Evolutionary conservation across 2,797 vertebrate species (phyloP).

Genomic region (Amphiprion clarkii): DNA sequence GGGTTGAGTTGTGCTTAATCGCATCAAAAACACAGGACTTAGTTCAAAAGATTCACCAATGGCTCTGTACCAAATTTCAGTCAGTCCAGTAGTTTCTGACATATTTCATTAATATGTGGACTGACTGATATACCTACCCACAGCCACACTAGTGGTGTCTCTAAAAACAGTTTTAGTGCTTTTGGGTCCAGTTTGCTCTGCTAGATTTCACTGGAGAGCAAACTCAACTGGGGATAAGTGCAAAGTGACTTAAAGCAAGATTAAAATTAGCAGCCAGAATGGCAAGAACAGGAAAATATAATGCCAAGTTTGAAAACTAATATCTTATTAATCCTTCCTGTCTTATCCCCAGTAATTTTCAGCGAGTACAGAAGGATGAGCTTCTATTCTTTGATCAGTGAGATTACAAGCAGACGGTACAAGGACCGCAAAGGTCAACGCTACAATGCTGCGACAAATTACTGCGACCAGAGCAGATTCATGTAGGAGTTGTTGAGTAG

Average conservation of each 20-base stretch:
- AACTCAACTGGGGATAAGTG: constrained; percentile 10
- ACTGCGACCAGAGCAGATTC: constrained; percentile 2
- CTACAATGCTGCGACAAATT: constrained; percentile 10
- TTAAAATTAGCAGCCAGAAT: constrained; percentile 11
- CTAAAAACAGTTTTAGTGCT: background rate
- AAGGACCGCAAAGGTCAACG: constrained; percentile 39
- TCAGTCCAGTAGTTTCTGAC: too few species aligned
- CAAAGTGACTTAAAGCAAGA: constrained; percentile 4
- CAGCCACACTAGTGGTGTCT: too few species aligned
- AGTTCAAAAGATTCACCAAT: too few species aligned
- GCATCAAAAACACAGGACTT: too few species aligned
- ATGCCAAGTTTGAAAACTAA: constrained; percentile 22
- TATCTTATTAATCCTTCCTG: constrained; percentile 13
- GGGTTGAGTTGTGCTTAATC: too few species aligned
- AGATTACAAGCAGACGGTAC: constrained; percentile 21
- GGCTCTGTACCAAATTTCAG: too few species aligned
- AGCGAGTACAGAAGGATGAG: constrained; percentile 21
- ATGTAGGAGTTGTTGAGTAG: background rate
- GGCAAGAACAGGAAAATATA: constrained; percentile 7
- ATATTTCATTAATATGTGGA: too few species aligned
- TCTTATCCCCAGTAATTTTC: constrained; percentile 17
- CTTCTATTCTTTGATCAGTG: constrained; percentile 34
- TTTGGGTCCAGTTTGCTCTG: too few species aligned
- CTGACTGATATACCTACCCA: too few species aligned
- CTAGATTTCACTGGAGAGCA: background rate